These are phyloP conservation scores for Penelope pileata DNA, from an alignment of 2,113 vertebrate genomes.

Conservation along the genomic window DNA sequence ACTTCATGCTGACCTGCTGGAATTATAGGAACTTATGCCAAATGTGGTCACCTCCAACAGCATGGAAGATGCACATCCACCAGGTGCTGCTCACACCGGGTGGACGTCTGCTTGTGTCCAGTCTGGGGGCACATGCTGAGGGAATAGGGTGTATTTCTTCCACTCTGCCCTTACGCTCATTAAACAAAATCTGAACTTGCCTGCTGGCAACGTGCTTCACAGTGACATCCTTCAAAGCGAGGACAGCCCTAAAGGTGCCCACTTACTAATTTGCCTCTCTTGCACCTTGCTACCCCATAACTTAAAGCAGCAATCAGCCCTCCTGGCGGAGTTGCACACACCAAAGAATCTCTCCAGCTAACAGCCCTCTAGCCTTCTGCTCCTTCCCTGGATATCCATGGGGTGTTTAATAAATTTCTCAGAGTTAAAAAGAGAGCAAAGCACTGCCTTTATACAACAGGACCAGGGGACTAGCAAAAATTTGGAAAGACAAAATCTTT, in stretches of 20 bases:
- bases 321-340: neutral
- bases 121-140: neutral
- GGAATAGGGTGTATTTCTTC: neutral
- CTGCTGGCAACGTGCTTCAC: neutral
- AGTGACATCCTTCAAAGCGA: neutral
- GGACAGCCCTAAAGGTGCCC: neutral
- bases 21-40: conserved; percentile 1
- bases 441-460: neutral
- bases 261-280: neutral
- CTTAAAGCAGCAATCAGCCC: neutral
- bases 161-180: neutral
- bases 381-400: neutral
- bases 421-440: neutral
- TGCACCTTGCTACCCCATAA: neutral
- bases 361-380: neutral
- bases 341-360: neutral
- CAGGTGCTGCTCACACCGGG: neutral
- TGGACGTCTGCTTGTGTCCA: neutral
- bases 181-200: neutral
- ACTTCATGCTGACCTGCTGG: neutral
- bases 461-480: neutral
- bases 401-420: neutral
- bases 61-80: neutral
- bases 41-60: neutral
- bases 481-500: neutral